Evolutionary conservation across 2,113 vertebrate genomes (phyloP), one percentile per base, ranked within the genome.

Genomic region (Herpailurus yagouaroundi): DNA sequence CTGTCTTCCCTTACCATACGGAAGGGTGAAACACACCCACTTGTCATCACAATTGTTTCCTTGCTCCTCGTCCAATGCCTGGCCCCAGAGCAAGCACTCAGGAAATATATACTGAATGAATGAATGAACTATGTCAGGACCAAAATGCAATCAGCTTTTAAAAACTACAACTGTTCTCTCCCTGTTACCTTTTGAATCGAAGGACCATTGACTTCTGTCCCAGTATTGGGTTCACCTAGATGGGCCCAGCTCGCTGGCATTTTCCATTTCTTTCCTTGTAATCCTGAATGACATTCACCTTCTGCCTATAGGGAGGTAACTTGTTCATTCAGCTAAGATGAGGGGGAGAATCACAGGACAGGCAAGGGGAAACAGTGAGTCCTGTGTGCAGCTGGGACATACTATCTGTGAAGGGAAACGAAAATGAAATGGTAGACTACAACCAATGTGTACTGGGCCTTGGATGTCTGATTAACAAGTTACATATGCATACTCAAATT

Each of bases 151-250:
- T 11, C 12, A 60, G 52, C 5, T 38, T 85, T 55, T 18, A 7
- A 97, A 84, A 95, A 71, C 13, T 18, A 50, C 21, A 92, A 88
- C 33, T 60, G 2, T 73, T 81, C 50, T 73, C 21, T 48, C 66
- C 45, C 27, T 63, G 33, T 55, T 73, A 93, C n/a, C 90, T 87
- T 68, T 74, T 66, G 66, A 97, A 91, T 95, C 57, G 23, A 93
- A 68, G 71, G 31, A 48, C 79, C 45, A 93, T 50, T 15, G 55
- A 8, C 50, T 89, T 84, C 29, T 64, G 14, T 45, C 25, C 41
- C 52, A 92, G 63, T n/a, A 31, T 16, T 79, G 57, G 18, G 52
- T 36, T 85, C 21, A 48, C 31, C 4, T 15, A 19, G 18, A 64
- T 69, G 36, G 85, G 38, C 27, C 57, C 57, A n/a, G n/a, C 31